Conservation (phyloP, 2,113 vertebrate genomes). For the Machaerirhynchus nigripectus region DNA sequence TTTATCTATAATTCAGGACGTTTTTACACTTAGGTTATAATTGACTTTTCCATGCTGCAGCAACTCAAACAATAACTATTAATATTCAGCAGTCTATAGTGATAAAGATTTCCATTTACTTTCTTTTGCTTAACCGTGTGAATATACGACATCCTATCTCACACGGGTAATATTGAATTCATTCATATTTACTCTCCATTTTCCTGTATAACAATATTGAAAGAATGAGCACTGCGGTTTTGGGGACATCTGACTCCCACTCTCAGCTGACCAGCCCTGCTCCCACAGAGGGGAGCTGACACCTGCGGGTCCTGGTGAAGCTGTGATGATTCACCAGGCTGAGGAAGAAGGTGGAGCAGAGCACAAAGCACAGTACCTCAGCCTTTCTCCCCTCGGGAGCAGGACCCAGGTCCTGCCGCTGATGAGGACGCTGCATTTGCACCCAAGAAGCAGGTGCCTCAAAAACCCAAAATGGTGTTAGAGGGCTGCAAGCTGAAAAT, state of each 20-base stretch:
- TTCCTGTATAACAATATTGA: neutral
- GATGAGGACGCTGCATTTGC: neutral
- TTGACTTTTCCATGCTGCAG: slow-evolving; percentile 69
- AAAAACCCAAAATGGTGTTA: neutral
- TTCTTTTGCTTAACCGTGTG: slow-evolving; percentile 48
- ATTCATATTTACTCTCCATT: slow-evolving; percentile 63
- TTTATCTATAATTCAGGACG: slow-evolving; percentile 71
- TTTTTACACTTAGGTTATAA: slow-evolving; percentile 68
- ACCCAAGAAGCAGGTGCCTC: neutral
- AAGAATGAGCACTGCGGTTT: neutral
- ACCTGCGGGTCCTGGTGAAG: too few species aligned
- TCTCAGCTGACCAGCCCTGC: neutral
- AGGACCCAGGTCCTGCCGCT: neutral
- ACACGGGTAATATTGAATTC: slow-evolving; percentile 38
- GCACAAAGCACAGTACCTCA: neutral
- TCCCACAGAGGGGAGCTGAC: neutral
- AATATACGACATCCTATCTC: slow-evolving; percentile 58
- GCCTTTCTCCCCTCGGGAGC: neutral
- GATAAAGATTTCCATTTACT: slow-evolving; percentile 74
- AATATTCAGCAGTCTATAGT: slow-evolving; percentile 70
- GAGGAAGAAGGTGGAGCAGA: neutral
- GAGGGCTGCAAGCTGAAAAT: neutral
- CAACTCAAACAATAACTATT: slow-evolving; percentile 72
- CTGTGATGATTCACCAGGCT: neutral
- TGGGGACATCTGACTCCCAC: neutral